Conservation (phyloP, 2,888 invertebrate genomes). For the Junonia oenone region DNA sequence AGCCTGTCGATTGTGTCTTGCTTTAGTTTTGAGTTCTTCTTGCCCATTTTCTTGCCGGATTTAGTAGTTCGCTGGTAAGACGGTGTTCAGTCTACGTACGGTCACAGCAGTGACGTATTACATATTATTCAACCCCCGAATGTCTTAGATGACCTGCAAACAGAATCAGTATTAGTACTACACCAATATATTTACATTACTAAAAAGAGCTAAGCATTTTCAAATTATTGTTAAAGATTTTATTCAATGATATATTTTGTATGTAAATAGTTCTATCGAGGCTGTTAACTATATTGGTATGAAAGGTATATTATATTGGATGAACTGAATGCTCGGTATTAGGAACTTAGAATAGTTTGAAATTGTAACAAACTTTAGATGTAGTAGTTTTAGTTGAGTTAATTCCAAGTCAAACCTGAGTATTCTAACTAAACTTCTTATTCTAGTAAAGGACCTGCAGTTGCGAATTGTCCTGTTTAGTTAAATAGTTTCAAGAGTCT, state of each 20-base stretch:
- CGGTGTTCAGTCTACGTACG: conserved; percentile 35
- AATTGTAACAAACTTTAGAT: not conserved
- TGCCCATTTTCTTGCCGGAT: conserved; percentile 86
- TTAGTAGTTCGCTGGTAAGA: conserved; percentile 35
- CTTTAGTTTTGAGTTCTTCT: conserved; percentile 97
- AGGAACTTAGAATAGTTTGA: no score
- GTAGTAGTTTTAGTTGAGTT: not conserved
- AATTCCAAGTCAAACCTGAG: not conserved
- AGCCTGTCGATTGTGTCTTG: conserved; percentile 95
- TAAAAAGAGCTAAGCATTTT: no score
- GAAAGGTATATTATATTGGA: no score
- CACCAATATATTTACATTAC: not conserved
- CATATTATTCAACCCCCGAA: conserved; percentile 54
- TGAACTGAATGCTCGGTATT: no score
- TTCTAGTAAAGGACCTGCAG: no score
- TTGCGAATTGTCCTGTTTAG: no score
- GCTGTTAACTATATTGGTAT: no score
- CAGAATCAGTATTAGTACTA: conserved; percentile 4
- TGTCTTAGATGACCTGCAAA: conserved; percentile 50
- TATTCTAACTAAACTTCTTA: not conserved
- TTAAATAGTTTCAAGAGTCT: no score
- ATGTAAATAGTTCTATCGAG: no score
- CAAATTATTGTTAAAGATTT: no score
- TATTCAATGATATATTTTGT: no score
- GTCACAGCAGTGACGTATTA: conserved; percentile 51